Evolutionary conservation across 1,140 invertebrate species (phyloP).

Genomic region (Dinoponera quadriceps): DNA sequence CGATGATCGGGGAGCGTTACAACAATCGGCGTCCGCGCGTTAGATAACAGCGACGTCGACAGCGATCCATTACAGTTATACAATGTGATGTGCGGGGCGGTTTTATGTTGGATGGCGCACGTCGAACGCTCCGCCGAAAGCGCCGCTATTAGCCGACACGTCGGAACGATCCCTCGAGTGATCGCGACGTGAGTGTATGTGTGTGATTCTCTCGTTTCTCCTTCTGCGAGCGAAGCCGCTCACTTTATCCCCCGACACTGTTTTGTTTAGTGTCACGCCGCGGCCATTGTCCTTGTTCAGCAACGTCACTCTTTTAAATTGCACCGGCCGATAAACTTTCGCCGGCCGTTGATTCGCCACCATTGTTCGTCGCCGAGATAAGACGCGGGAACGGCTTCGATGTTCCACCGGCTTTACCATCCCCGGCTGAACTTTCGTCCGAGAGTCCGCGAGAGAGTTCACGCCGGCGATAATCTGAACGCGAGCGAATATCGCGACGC

Average conservation of each 20-base stretch:
- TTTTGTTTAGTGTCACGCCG: slow-evolving; percentile 44
- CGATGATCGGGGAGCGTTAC: no score
- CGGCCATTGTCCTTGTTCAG: slow-evolving; percentile 56
- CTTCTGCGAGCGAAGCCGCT: not conserved
- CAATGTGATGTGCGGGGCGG: no score
- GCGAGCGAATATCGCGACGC: no score
- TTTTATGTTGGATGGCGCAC: not conserved
- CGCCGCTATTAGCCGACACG: not conserved
- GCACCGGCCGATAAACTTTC: slow-evolving; percentile 13
- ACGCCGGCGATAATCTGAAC: no score
- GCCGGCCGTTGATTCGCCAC: slow-evolving; percentile 30
- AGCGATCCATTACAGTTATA: no score
- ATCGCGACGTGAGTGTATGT: not conserved
- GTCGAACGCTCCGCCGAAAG: not conserved
- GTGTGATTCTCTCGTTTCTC: slow-evolving; percentile 42
- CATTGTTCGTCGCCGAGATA: slow-evolving; percentile 31
- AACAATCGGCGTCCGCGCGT: not conserved
- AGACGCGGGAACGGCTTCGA: not conserved
- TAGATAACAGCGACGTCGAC: slow-evolving; percentile 1
- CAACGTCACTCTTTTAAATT: slow-evolving; percentile 69
- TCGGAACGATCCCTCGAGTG: not conserved
- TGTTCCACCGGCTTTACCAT: not conserved
- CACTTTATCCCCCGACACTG: slow-evolving; percentile 10
- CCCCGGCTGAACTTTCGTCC: no score
- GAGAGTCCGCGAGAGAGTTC: no score